phyloP scores from a whole-genome alignment of 2,113 vertebrate species.

The Pomatostomus ruficeps region DNA sequence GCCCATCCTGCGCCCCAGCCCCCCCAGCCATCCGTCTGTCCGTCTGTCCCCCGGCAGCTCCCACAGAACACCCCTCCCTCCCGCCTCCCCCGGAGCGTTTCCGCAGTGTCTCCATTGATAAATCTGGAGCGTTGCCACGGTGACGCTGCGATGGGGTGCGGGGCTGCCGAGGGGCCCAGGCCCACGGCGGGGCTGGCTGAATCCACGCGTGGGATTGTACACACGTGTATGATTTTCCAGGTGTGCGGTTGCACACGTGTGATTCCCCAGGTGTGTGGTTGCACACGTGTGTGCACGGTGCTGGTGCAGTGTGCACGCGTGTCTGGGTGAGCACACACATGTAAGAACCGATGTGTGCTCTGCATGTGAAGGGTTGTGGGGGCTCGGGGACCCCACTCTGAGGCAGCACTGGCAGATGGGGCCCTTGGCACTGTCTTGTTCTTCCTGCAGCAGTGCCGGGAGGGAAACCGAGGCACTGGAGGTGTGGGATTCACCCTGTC shows the following conservation, averaged over 20 bases:
- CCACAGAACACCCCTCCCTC: background rate
- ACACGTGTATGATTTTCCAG: background rate
- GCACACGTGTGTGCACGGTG: background rate
- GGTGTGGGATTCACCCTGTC: background rate
- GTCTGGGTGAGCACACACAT: background rate
- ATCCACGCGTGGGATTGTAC: fast-evolving
- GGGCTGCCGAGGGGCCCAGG: background rate
- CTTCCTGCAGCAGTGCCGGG: background rate
- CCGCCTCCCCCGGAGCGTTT: background rate
- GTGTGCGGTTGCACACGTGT: no score
- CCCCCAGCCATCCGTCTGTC: background rate
- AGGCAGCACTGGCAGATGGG: fast-evolving
- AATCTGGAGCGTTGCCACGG: constrained; percentile 21
- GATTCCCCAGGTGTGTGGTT: background rate
- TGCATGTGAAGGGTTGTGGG: background rate
- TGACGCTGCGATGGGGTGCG: background rate
- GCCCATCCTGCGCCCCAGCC: background rate
- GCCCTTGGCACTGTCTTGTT: fast-evolving
- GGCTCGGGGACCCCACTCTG: background rate
- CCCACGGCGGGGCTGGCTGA: fast-evolving
- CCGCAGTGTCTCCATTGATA: constrained; percentile 33
- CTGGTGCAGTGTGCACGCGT: fast-evolving
- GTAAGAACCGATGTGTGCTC: background rate
- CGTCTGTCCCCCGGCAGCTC: background rate
- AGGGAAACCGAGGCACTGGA: background rate